Base-by-base conservation (phyloP, 1,140 invertebrate species). In the Bombyx mandarina region DNA sequence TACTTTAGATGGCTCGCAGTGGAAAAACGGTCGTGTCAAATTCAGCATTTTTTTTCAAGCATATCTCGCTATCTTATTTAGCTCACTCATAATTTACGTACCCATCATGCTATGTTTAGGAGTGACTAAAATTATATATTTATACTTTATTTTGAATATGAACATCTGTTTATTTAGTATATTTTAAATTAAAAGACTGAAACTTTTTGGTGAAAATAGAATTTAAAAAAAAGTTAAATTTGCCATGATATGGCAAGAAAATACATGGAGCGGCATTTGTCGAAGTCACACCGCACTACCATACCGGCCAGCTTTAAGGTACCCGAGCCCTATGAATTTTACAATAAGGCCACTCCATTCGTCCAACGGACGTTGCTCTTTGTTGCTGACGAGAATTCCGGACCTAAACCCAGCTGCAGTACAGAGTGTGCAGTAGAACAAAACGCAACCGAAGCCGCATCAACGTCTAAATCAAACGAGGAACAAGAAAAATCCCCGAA, bases 251-350 rank as follows among this genome's bases (percentile, higher is more conserved):
- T 88, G 84, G 84, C 86, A 75, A 87, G 80, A 79, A 89, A 88
- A 79, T 88, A 88, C 75, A 87, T 88, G 79, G 86, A 89, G 79
- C 82, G 81, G 61, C 75, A 78, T 61, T 85, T 88, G 53, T 79
- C 85, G 12, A 88, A 84, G 60, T 75, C 86, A 10, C 75, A 82
- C 47, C 79, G 83, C 50, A 87, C 81, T 3, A 86, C 85, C 8
- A 86, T 86, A 70, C 84, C 86, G 45, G 63, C 80, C 26, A 79
- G 77, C 61, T 83, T 86, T 47, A 88, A 85, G 76, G 71, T 85
- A 6, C 82, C 85, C 1, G 88, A 89, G 59, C 77, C 77, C 0
- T 82, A 73, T 57, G 86, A 89, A 61, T 89, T 89, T 56, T 89
- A 89, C 57, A 84, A 85, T 54, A 88, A 88, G 62, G 88, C 88